Evolutionary conservation across 2,888 invertebrate genomes (phyloP), one percentile per base, ranked within the genome.

Genomic region (Trichogramma dendrolimi): DNA sequence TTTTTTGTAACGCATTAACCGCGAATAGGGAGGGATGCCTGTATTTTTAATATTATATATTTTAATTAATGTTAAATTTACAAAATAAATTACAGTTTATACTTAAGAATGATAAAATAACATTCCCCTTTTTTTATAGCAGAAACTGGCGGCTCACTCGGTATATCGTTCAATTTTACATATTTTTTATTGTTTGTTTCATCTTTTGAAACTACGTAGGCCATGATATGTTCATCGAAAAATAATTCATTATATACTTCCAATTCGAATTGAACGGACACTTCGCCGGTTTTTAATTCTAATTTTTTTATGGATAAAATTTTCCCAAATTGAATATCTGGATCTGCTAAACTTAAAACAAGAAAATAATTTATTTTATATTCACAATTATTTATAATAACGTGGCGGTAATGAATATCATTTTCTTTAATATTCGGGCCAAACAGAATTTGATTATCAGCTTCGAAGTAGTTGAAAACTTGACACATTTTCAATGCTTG

Each of bases 401-500:
- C 49, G 40, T 47, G 14, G 40, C 10, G 47, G 42, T 14, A 40
- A 46, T 46, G 8, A 46, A 46, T 10, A 10, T 46, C 46, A 46
- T 46, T 10, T 10, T 46, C n/a, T 46, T 46, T 46, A 8, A 47
- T 49, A 14, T 53, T 27, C 43, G 53, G 57, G 10, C 51, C 4
- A 42, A 61, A 58, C 6, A 27, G 40, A 40, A 61, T 58, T 48
- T 58, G 47, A 47, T 49, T 50, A 42, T 55, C 58, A 52, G 1
- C 11, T 41, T 51, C 48, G 48, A 64, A 43, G 27, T 6, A 44
- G 42, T 61, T 43, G 6, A 64, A 57, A n/a, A 52, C 43, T 11
- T 61, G 46, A 56, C 58, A 64, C 55, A 58, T 52, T 64, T 64
- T 58, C 39, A 61, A 56, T 51, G 58, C 55, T 58, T 64, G 63